Evolutionary conservation across 2,113 vertebrate species (phyloP).

Genomic region (Synchiropus splendidus): DNA sequence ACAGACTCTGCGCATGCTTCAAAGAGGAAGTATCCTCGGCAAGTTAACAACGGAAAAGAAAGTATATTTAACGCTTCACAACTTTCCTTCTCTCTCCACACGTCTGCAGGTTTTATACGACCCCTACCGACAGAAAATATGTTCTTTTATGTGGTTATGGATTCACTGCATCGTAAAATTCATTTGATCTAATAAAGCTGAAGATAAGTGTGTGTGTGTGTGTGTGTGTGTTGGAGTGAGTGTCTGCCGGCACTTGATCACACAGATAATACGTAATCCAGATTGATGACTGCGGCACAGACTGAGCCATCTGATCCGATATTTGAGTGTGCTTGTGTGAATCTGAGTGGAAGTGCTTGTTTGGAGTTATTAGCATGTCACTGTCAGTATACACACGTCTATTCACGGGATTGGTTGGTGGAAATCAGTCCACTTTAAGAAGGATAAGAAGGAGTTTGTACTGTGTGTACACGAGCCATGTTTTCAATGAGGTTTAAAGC

Average conservation of each 20-base stretch:
- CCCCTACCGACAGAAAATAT: constrained; percentile 1
- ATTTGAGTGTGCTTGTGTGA: constrained; percentile 11
- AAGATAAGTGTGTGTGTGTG: constrained; percentile 7
- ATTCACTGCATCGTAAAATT: constrained; percentile 9
- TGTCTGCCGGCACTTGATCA: constrained; percentile 6
- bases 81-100: background rate
- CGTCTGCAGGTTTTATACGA: background rate
- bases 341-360: constrained; percentile 3
- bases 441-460: too few relatives aligned
- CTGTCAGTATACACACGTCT: constrained; percentile 5
- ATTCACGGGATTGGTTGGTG: constrained; percentile 4
- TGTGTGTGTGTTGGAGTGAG: too few relatives aligned
- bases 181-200: constrained; percentile 20
- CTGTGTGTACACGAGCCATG: too few relatives aligned
- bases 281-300: constrained; percentile 30
- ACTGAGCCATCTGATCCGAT: constrained; percentile 14
- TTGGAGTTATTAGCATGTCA: constrained; percentile 25
- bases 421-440: too few relatives aligned
- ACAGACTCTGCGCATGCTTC: too few relatives aligned
- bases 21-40: too few relatives aligned
- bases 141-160: constrained; percentile 4
- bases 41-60: too few relatives aligned
- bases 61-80: background rate
- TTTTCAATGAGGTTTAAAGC: too few relatives aligned
- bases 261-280: constrained; percentile 22